phyloP scores from a whole-genome alignment of 2,888 invertebrate genomes.

The Leptopilina myrica region DNA sequence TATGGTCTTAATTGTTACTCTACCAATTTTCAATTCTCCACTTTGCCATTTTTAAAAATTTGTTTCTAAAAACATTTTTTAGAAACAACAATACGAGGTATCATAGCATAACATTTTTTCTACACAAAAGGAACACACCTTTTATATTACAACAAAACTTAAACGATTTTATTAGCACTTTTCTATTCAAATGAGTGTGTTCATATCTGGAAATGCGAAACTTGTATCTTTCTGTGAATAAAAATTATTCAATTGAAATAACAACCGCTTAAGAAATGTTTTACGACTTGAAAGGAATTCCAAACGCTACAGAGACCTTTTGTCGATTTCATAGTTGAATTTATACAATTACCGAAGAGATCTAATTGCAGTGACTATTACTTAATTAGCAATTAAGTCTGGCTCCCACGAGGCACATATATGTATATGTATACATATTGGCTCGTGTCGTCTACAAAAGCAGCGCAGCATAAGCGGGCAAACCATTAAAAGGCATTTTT shows the following conservation, averaged over 20 bases:
- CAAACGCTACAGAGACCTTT: conserved; percentile 4
- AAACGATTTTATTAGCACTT: conserved; percentile 1
- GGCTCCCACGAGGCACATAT: background rate
- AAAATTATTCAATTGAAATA: conserved; percentile 1
- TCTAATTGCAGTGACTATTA: conserved; percentile 33
- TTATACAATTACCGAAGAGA: conserved; percentile 12
- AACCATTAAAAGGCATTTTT: conserved; percentile 16
- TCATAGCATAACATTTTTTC: too few relatives aligned
- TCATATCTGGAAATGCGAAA: conserved; percentile 6
- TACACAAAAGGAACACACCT: background rate
- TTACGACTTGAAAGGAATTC: conserved; percentile 2
- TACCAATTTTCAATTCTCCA: too few relatives aligned
- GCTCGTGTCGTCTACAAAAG: background rate
- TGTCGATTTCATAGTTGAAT: conserved; percentile 11
- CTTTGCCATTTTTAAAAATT: too few relatives aligned
- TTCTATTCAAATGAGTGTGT: background rate
- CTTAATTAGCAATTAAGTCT: conserved; percentile 23
- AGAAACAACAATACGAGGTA: too few relatives aligned
- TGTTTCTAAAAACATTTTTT: too few relatives aligned
- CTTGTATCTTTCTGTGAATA: background rate
- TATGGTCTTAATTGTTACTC: too few relatives aligned
- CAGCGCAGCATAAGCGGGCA: background rate
- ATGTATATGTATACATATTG: background rate
- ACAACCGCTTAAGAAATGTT: conserved; percentile 7
- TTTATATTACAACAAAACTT: background rate